Conservation (phyloP, 2,888 invertebrate genomes). For the Geotrupes spiniger region DNA sequence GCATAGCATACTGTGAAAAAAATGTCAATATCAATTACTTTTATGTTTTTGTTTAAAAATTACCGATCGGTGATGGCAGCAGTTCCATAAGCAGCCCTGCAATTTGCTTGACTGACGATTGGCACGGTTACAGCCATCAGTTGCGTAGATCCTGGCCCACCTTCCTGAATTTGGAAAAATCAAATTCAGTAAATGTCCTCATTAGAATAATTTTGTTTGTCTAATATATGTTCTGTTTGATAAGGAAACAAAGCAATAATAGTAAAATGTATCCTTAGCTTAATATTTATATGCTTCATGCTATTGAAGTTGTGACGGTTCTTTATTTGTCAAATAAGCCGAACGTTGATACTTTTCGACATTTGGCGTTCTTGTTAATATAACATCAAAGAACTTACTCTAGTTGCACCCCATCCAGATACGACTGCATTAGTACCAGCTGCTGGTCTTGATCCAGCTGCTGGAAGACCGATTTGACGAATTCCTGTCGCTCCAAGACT, state of each 20-base stretch:
- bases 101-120: conserved; percentile 14
- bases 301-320: no score
- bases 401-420: conserved; percentile 28
- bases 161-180: conserved; percentile 3
- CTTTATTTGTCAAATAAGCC: no score
- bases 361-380: no score
- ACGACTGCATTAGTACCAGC: conserved; percentile 23
- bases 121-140: conserved; percentile 26
- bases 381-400: conserved; percentile 6
- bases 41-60: no score
- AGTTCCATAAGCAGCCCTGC: conserved; percentile 4
- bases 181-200: background rate
- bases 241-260: no score
- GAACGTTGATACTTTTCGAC: no score
- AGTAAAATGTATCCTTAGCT: no score
- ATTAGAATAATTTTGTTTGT: background rate
- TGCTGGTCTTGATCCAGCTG: conserved; percentile 13
- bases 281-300: no score
- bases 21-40: no score
- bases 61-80: conserved; percentile 6
- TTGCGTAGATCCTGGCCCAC: conserved; percentile 1
- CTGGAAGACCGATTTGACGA: conserved; percentile 15
- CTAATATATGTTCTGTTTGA: conserved; percentile 1
- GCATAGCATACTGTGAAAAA: conserved; percentile 13
- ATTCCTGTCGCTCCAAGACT: conserved; percentile 16